phyloP scores from a whole-genome alignment of 2,797 vertebrate species.

The Iguana delicatissima region DNA sequence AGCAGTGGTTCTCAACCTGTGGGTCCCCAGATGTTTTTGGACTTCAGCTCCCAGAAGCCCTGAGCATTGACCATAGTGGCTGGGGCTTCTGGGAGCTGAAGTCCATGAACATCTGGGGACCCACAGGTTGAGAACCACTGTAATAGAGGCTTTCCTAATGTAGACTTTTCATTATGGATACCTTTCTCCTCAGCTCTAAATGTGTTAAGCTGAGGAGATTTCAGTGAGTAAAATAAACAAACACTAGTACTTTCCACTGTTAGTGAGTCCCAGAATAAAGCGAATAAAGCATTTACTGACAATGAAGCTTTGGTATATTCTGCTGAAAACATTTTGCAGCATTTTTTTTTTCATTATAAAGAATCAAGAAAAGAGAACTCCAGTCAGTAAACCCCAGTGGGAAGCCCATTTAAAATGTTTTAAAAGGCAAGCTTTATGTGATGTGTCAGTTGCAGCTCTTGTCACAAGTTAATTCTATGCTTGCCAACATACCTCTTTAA shows the following conservation, averaged over 20 bases:
- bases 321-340: background rate
- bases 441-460: background rate
- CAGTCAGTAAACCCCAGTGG: background rate
- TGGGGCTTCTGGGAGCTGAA: too few species aligned
- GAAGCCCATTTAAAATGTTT: background rate
- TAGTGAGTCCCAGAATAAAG: background rate
- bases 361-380: background rate
- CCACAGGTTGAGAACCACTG: too few species aligned
- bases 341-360: background rate
- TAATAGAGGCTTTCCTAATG: background rate
- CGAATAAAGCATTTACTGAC: background rate
- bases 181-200: background rate
- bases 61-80: too few species aligned
- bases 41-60: too few species aligned
- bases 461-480: background rate
- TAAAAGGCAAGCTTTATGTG: too few species aligned
- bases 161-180: background rate
- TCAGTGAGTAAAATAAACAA: background rate
- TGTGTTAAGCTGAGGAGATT: background rate
- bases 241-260: background rate
- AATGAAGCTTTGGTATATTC: background rate
- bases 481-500: background rate
- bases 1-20: too few species aligned
- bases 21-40: too few species aligned
- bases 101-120: too few species aligned